A percentile compares a stretch with the other conserved stretches of the same genome.
Conservation (phyloP, 1,140 invertebrate species). For the Meloidogyne floridensis region DNA sequence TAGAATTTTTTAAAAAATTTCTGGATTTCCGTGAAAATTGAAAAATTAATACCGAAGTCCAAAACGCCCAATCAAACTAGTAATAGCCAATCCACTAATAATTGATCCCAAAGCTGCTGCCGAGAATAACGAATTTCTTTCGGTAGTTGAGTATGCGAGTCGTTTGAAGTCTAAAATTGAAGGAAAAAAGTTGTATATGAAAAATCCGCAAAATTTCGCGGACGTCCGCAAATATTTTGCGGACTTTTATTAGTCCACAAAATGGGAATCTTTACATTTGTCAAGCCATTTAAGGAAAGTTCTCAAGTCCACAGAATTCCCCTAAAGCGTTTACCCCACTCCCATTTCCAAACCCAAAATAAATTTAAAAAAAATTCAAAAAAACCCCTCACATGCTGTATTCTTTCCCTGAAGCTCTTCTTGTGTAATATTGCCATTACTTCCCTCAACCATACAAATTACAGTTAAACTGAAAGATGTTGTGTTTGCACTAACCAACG, state of each 20-base stretch:
- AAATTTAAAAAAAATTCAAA: neutral
- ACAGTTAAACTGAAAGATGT: slow-evolving; percentile 15
- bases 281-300: no score
- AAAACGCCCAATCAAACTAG: slow-evolving; percentile 6
- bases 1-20: no score
- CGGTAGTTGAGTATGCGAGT: neutral
- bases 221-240: no score
- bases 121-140: slow-evolving; percentile 8
- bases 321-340: no score
- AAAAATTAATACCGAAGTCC: neutral
- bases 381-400: neutral
- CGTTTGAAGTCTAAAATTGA: neutral
- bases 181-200: neutral
- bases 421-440: neutral
- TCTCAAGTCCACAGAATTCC: no score
- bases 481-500: slow-evolving; percentile 4
- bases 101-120: slow-evolving; percentile 13
- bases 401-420: neutral
- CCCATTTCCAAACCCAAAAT: neutral
- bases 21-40: neutral
- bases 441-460: slow-evolving; percentile 10
- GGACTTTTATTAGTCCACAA: no score
- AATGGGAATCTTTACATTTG: no score
- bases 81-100: slow-evolving; percentile 13
- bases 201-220: no score